A percentile compares a stretch with the other conserved stretches of the same genome.
phyloP scores from a whole-genome alignment of 2,113 vertebrate genomes.

The Heptranchias perlo region DNA sequence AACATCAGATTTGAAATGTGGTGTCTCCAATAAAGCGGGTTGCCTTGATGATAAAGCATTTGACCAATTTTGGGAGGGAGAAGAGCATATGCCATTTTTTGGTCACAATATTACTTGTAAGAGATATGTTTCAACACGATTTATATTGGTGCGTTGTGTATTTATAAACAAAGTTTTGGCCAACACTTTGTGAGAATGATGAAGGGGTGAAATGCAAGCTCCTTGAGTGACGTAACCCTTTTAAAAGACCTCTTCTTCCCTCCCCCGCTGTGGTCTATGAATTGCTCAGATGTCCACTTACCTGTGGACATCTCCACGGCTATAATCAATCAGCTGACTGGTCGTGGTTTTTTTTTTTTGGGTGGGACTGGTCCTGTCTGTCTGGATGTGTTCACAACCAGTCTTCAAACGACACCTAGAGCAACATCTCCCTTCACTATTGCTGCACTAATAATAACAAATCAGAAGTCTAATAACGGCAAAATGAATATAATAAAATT shows the following conservation, averaged over 20 bases:
- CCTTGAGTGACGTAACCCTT: neutral
- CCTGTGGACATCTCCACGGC: neutral
- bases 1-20: neutral
- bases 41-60: neutral
- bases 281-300: neutral
- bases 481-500: neutral
- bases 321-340: neutral
- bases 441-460: neutral
- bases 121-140: neutral
- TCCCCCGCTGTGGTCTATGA: neutral
- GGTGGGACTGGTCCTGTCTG: neutral
- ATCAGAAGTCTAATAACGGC: neutral
- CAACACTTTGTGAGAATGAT: neutral
- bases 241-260: neutral
- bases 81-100: neutral
- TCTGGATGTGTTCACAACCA: neutral
- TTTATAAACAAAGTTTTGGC: neutral
- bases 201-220: no score
- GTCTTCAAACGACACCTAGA: no score
- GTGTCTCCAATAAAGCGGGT: neutral
- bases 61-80: neutral
- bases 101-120: neutral
- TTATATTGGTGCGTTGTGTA: neutral
- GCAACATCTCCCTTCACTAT: neutral
- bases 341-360: neutral